Base-by-base conservation (phyloP, 2,797 vertebrate genomes). In the Myripristis murdjan region DNA sequence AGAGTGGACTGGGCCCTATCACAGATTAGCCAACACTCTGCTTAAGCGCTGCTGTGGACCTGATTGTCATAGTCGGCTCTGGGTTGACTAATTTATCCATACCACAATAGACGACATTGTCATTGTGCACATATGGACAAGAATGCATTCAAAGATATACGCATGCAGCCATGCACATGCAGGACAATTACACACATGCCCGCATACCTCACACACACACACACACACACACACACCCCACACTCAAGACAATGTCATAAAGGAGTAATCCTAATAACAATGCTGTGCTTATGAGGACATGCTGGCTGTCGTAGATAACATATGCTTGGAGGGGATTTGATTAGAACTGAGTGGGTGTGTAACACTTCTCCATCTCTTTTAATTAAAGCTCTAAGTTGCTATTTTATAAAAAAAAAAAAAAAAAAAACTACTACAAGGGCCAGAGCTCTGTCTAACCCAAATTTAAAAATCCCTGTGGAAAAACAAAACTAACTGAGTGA, bases 221-320 rank as follows among this genome's bases (percentile, higher is more conserved):
- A n/a, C 33, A 6, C 1, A 7, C 7, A 28, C 15, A 23, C 2
- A 31, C 62, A 68, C 35, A 58, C 53, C n/a, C 47, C 22, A 7
- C 5, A 74, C 73, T 83, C 59, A 37, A 79, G 68, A 81, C 84
- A 85, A 84, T 68, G 82, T 81, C 81, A 77, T 6, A 7, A 75
- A 70, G 76, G 75, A 86, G 84, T 84, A 73, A 84, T 73, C 62
- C 69, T 35, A 69, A 83, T 71, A 82, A 85, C 65, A 75, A 77
- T 52, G 51, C 33, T 12, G 61, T 64, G 60, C 64, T 82, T 44
- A 64, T 66, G 55, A 77, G 37, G 58, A 79, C 59, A 70, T 26
- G 46, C 88, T 85, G 85, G 77, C 69, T 70, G 48, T 47, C 67
- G 72, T 63, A 76, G 89, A 90, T 91, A 90, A 84, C 75, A 47